These are phyloP conservation scores for Artibeus jamaicensis DNA, from an alignment of 2,797 vertebrate genomes.

Conservation along the genomic window DNA sequence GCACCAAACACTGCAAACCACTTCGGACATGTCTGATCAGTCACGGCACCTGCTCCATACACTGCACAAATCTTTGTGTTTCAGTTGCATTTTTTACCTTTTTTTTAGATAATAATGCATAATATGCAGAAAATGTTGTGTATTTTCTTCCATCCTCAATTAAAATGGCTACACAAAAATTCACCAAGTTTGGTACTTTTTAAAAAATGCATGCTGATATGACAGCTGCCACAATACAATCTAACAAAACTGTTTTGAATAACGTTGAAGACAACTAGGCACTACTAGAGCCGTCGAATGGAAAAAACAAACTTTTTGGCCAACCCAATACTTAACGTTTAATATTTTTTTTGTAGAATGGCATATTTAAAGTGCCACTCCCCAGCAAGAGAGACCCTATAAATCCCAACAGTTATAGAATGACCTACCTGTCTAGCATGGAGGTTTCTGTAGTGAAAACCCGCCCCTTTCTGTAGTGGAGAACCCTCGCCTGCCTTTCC, in stretches of 20 bases:
- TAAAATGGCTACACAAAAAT: background rate
- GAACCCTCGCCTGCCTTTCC: background rate
- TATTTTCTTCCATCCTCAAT: background rate
- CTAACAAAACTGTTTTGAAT: background rate
- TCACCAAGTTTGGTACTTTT: background rate
- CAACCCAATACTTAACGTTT: background rate
- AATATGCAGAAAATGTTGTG: background rate
- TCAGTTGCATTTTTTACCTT: background rate
- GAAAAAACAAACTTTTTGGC: background rate
- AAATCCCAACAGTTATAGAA: background rate
- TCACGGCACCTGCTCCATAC: background rate
- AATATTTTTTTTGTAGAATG: background rate
- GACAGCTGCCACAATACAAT: background rate
- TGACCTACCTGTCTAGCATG: background rate
- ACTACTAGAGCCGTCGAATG: background rate
- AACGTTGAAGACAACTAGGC: background rate
- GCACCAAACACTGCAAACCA: background rate
- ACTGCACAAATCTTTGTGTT: background rate
- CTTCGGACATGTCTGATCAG: background rate
- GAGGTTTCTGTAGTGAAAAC: background rate
- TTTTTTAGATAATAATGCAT: background rate
- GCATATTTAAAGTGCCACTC: background rate
- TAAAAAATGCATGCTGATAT: background rate
- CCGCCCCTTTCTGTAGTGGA: background rate
- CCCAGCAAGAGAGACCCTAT: background rate